Evolutionary conservation across 1,140 invertebrate genomes (phyloP), one percentile per base, ranked within the genome.

Genomic region (Drosophila tsacasi): DNA sequence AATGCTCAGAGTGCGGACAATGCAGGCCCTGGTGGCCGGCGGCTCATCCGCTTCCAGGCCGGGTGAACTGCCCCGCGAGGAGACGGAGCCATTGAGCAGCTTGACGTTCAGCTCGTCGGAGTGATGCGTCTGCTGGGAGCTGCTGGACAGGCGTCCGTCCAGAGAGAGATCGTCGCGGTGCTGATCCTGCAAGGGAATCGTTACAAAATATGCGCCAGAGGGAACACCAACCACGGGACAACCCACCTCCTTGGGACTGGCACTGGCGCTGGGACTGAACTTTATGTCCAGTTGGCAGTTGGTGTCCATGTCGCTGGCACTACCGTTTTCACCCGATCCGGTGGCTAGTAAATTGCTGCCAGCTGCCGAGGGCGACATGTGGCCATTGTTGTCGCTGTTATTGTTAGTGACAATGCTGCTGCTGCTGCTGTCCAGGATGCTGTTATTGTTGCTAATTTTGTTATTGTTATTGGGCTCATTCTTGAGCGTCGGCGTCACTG

Each of bases 1-100:
- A 93, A 94, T 94, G 90, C 93, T 94, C 59, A 95, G 87, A 23
- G 94, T 93, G 60, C 93, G 94, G 80, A 94, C 93, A 74, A 94
- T 94, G 71, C 94, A 94, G 35, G 94, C 92, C 35, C 87, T 81
- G 13, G 91, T 77, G 46, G 85, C 76, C 44, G 83, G 77, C 54
- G 83, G 79, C 68, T 92, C 91, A 13, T 92, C 81, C 23, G 81
- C 58, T 39, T 92, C 91, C 58, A 92, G 12, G 9, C 83, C 68
- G 17, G 92, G 92, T 0, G 92, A 92, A 60, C 92, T 93, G 64
- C 82, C 92, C 17, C 92, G 77, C 49, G 92, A 93, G 63, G 92
- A 93, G 8, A 93, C 72, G 25, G 92, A 93, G 19, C 92, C 84
- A 27, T 82, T 85, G 17, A 92, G 77, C 32, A 93, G 63, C 77